Percentiles rank a stretch among this genome's conserved stretches.
These are phyloP conservation scores for Desmophyllum pertusum DNA, from an alignment of 92 coral and sea anemone genomes.

Conservation along the genomic window DNA sequence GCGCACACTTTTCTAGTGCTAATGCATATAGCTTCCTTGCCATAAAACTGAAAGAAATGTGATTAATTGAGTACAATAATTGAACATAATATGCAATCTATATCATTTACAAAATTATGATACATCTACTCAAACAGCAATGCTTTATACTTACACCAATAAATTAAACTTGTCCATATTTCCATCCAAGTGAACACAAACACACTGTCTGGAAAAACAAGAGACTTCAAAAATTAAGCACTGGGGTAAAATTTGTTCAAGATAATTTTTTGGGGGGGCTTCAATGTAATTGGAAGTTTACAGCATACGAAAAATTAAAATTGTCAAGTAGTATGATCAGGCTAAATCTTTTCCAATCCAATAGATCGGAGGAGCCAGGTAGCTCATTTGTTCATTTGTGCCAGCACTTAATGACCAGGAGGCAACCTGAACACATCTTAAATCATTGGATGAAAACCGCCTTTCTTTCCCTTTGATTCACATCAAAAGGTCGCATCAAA, in stretches of 20 bases:
- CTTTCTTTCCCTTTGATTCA: too few species aligned
- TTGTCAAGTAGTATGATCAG: too few species aligned
- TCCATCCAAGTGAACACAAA: slow-evolving; percentile 90
- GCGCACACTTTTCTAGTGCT: slow-evolving; percentile 86
- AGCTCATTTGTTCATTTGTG: too few species aligned
- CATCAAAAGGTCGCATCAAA: too few species aligned
- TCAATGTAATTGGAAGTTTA: too few species aligned
- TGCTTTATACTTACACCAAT: slow-evolving; percentile 69
- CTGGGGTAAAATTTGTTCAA: not conserved
- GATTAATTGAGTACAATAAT: not conserved
- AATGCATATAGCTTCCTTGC: slow-evolving; percentile 89
- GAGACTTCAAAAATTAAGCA: not conserved
- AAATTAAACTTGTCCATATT: slow-evolving; percentile 92
- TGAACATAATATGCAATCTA: not conserved
- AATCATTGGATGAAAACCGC: too few species aligned
- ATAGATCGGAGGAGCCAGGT: too few species aligned
- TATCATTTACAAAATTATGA: not conserved
- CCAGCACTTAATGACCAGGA: too few species aligned
- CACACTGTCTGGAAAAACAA: slow-evolving; percentile 78
- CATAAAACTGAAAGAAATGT: slow-evolving; percentile 72
- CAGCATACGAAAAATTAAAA: too few species aligned
- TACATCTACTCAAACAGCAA: not conserved
- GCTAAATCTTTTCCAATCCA: too few species aligned
- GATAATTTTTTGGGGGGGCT: too few species aligned
- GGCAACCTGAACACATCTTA: too few species aligned